Evolutionary conservation across 2,113 vertebrate species (phyloP).

Genomic region (Ornithorhynchus anatinus): DNA sequence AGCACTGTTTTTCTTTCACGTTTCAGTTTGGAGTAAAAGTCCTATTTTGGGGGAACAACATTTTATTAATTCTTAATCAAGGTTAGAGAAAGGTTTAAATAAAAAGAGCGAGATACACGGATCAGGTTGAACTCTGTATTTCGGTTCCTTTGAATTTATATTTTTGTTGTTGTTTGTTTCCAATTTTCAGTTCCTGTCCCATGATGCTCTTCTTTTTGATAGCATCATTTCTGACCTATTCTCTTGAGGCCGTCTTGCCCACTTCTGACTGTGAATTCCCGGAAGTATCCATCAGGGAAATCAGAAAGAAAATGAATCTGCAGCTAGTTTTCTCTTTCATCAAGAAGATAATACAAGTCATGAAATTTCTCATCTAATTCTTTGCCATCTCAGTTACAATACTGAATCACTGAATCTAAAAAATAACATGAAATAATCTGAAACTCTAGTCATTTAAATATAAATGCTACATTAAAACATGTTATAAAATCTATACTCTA

Average conservation of each 20-base stretch:
- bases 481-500: slow-evolving; percentile 39
- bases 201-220: slow-evolving; percentile 57
- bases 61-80: slow-evolving; percentile 75
- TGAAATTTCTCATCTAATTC: slow-evolving; percentile 53
- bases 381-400: slow-evolving; percentile 38
- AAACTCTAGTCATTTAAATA: slow-evolving; percentile 41
- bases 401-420: slow-evolving; percentile 44
- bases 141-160: slow-evolving; percentile 11
- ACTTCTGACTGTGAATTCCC: slow-evolving; percentile 50
- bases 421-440: slow-evolving; percentile 43
- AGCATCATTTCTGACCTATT: slow-evolving; percentile 69
- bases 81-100: slow-evolving; percentile 63
- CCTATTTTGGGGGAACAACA: slow-evolving; percentile 54
- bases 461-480: slow-evolving; percentile 35
- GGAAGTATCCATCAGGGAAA: slow-evolving; percentile 69
- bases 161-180: slow-evolving; percentile 34
- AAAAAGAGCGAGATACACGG: slow-evolving; percentile 41
- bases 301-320: slow-evolving; percentile 69
- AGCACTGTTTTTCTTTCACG: slow-evolving; percentile 73
- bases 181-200: slow-evolving; percentile 57
- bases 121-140: not conserved
- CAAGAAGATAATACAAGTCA: slow-evolving; percentile 66
- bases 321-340: slow-evolving; percentile 57
- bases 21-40: slow-evolving; percentile 59
- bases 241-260: slow-evolving; percentile 47